These are phyloP conservation scores for Sussaba pulchella DNA, from an alignment of 2,888 invertebrate genomes.

Conservation along the genomic window DNA sequence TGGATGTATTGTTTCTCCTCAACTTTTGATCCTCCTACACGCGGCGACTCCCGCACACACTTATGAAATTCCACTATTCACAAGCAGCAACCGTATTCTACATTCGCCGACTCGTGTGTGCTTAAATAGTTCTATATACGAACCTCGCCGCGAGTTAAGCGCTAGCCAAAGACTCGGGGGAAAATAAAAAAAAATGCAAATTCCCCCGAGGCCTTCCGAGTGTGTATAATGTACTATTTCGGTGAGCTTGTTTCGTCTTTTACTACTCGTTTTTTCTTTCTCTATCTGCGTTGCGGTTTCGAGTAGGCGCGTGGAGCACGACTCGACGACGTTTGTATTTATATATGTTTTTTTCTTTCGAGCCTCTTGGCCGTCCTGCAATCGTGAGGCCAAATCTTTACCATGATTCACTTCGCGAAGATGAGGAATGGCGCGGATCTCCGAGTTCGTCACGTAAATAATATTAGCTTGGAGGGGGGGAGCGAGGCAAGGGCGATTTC, in stretches of 20 bases:
- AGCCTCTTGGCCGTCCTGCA: too few relatives aligned
- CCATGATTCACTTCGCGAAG: background rate
- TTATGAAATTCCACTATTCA: background rate
- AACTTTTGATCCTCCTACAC: constrained; percentile 37
- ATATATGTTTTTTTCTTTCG: constrained; percentile 3
- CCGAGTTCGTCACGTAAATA: background rate
- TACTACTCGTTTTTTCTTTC: constrained; percentile 23
- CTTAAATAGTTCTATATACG: background rate
- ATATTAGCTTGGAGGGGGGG: background rate
- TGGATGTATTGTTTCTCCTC: constrained; percentile 24
- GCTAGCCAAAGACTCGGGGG: background rate
- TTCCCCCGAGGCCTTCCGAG: constrained; percentile 25
- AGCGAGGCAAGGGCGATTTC: background rate
- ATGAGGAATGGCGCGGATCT: background rate
- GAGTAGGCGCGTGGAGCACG: background rate
- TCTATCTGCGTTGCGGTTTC: background rate
- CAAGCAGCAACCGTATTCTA: background rate
- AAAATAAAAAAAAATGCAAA: constrained; percentile 27
- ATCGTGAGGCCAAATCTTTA: background rate
- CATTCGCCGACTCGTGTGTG: background rate
- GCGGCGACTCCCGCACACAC: background rate
- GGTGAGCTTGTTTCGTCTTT: constrained; percentile 1
- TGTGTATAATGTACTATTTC: constrained; percentile 43
- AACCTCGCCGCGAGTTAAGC: constrained; percentile 38
- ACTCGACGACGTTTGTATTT: constrained; percentile 5